These are phyloP conservation scores for Exephanes ischioxanthus DNA, from an alignment of 2,888 invertebrate species.

Conservation along the genomic window DNA sequence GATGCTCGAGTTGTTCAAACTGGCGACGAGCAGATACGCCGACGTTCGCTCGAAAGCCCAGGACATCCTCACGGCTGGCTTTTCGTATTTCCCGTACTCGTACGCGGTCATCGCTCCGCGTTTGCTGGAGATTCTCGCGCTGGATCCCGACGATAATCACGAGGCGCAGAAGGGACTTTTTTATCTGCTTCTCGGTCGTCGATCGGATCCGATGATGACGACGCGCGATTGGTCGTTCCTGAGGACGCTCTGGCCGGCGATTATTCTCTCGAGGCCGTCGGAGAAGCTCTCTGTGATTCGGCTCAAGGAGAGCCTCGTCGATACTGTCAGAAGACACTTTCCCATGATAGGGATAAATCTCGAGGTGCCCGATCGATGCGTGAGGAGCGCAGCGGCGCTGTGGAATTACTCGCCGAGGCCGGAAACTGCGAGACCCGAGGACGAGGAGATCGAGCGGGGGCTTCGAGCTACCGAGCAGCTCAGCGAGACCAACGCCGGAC, in stretches of 20 bases:
- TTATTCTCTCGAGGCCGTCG: constrained; percentile 92
- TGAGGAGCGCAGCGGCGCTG: constrained; percentile 86
- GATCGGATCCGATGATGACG: constrained; percentile 88
- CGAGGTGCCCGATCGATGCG: constrained; percentile 86
- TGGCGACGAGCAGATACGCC: constrained; percentile 90
- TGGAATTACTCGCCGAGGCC: constrained; percentile 83
- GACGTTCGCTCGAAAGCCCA: constrained; percentile 90
- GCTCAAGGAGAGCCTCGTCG: constrained; percentile 86
- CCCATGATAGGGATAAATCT: constrained; percentile 88
- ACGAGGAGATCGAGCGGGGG: constrained; percentile 83
- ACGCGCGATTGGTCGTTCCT: constrained; percentile 92
- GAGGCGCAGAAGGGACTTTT: constrained; percentile 93
- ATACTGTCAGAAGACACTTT: constrained; percentile 87
- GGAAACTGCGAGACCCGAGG: constrained; percentile 81
- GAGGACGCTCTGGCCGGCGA: constrained; percentile 91
- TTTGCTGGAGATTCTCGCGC: constrained; percentile 87
- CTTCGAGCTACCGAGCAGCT: constrained; percentile 79
- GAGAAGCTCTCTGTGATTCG: constrained; percentile 93
- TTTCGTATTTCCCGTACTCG: constrained; percentile 90
- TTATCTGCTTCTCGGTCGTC: constrained; percentile 90
- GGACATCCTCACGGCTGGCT: constrained; percentile 87
- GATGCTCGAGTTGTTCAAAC: constrained; percentile 87
- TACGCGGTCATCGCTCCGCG: constrained; percentile 89
- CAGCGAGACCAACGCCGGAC: constrained; percentile 85
- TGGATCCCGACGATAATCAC: constrained; percentile 88